phyloP scores from a whole-genome alignment of 2,797 vertebrate species.

The Lindbergichthys nudifrons region DNA sequence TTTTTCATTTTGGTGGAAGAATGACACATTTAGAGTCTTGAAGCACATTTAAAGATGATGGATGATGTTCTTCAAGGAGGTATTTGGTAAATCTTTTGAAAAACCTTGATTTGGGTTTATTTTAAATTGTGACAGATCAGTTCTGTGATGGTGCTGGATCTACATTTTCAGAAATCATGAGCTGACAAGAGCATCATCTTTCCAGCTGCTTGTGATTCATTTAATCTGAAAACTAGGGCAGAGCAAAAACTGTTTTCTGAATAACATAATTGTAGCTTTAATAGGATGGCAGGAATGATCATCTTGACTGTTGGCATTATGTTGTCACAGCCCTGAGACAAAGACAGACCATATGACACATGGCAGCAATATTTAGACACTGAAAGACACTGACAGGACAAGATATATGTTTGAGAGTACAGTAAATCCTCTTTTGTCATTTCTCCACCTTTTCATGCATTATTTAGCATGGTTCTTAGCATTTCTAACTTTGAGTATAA shows the following conservation, averaged over 20 bases:
- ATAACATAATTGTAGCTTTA: background rate
- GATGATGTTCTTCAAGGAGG: no score
- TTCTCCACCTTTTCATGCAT: background rate
- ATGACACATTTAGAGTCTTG: background rate
- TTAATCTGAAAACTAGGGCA: conserved; percentile 6
- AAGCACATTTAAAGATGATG: no score
- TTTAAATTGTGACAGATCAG: background rate
- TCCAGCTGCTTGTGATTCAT: conserved; percentile 10
- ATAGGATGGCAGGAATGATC: background rate
- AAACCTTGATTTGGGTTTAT: no score
- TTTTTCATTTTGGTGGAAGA: no score
- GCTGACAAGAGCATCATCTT: no score
- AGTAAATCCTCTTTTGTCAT: background rate
- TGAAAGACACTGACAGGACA: conserved; percentile 6
- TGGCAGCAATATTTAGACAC: background rate
- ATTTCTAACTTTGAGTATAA: background rate
- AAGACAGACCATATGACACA: background rate
- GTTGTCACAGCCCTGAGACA: background rate
- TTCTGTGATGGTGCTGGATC: no score
- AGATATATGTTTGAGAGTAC: background rate
- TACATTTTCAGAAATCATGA: no score
- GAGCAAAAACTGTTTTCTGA: background rate
- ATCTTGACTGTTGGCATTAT: background rate
- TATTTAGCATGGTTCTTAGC: conserved; percentile 15
- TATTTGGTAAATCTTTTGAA: no score